These are phyloP conservation scores for Osmerus mordax DNA, from an alignment of 2,113 vertebrate species.

Conservation along the genomic window DNA sequence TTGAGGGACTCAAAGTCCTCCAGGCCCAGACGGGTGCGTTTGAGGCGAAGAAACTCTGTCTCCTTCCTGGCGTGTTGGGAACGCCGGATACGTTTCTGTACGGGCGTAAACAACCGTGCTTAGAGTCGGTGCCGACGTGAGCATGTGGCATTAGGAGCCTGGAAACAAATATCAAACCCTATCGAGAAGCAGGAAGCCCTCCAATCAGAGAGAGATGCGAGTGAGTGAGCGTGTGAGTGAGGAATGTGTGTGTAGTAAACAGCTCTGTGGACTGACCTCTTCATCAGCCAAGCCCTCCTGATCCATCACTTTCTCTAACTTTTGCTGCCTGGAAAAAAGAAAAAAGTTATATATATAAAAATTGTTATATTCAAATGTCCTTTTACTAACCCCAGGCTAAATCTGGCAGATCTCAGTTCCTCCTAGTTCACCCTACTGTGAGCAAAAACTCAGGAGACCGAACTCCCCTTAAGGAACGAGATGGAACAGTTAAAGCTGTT, in stretches of 20 bases:
- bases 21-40: constrained; percentile 72
- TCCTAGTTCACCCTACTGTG: no score
- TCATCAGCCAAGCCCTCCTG: constrained; percentile 96
- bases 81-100: constrained; percentile 69
- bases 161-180: no score
- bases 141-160: neutral
- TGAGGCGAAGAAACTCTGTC: constrained; percentile 73
- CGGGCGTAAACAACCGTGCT: constrained; percentile 10
- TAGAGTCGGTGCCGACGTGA: neutral
- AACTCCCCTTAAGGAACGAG: no score
- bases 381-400: no score
- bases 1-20: constrained; percentile 78
- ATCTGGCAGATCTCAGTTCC: no score
- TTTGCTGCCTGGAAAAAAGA: constrained; percentile 83
- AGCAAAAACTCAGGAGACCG: no score
- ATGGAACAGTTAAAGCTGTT: no score
- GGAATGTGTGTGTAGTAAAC: no score
- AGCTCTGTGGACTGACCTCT: constrained; percentile 76
- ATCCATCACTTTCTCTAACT: constrained; percentile 98
- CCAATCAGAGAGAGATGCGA: no score
- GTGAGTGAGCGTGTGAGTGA: no score
- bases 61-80: constrained; percentile 75
- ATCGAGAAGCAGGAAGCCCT: no score
- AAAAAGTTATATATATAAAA: neutral
- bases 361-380: no score